Evolutionary conservation across 2,797 vertebrate species (phyloP), one percentile per base, ranked within the genome.

Genomic region (Pteronotus mesoamericanus): DNA sequence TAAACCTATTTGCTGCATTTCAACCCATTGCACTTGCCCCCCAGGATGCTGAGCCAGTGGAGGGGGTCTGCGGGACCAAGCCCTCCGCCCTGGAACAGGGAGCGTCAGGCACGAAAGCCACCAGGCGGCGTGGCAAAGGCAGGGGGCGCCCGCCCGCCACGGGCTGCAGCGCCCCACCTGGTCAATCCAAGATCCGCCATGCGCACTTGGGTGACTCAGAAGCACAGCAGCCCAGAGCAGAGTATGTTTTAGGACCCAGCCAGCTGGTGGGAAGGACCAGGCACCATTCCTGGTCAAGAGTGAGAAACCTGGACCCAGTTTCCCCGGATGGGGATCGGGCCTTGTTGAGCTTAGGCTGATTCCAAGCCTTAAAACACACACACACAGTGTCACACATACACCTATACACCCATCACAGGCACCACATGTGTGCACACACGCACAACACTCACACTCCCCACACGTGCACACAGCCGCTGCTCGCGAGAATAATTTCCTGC

Each of bases 241-340:
- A 89, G 89, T 92, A 91, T 64, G 85, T 87, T 95, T 96, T 92
- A 66, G 85, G 97, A 88, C 53, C 37, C 71, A 93, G 86, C 77
- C 90, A 39, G 44, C 34, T 57, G 51, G 71, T 59, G 4, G 64
- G 64, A 96, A 96, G 96, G 10, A 72, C 68, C 88, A 64, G 83
- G 61, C 64, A 88, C 44, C 88, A 19, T 71, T 94, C 64, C 59
- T 15, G 82, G 85, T 78, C 89, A 96, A 93, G 44, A 78, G 71
- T 66, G 94, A 96, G 89, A 96, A 55, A 72, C 26, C 51, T 80
- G 66, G 46, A 22, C 85, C 74, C 44, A 82, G 71, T 51, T 69
- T 46, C 53, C 94, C 4, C 32, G 4, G 92, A 78, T 39, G 57
- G 22, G 91, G 91, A 44, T 29, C 72, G 48, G 53, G 26, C 32